Evolutionary conservation across 2,888 invertebrate species (phyloP), one percentile per base, ranked within the genome.

Genomic region (Trissolcus brochymenae): DNA sequence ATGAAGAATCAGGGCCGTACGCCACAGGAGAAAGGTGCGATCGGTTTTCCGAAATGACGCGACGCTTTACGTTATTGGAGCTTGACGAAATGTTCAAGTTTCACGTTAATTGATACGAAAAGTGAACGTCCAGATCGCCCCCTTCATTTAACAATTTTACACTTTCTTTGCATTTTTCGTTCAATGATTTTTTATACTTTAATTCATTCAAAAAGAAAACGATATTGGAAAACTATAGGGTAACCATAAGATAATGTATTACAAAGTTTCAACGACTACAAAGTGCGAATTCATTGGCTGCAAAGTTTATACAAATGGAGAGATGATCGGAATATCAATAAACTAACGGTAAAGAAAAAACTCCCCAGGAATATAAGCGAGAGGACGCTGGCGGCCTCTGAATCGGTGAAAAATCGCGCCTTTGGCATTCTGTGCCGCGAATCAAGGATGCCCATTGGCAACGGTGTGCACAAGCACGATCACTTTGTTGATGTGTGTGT

Each of bases 331-430:
- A 81, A 81, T 81, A 78, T 72, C 78, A 82, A 82, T 62, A 75
- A 75, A 72, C 66, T 81, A 82, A 82, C 81, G 80, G 82, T 82
- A 81, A 75, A 80, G 61, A 64, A 73, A 79, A 62, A 25, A 51
- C 54, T 53, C 40, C 29, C 29, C 16, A n/a, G 51, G 51, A 19
- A 35, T 35, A 35, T 35, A 17, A 41, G 53, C 40, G 7, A 49
- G 50, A 35, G 51, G 43, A 54, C 54, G 70, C 53, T 56, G 40
- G 35, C 41, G 53, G 40, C 56, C 50, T 66, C 67, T 64, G 62
- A 61, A 67, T 74, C 17, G 59, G 41, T 64, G 54, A 66, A 78
- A 78, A 76, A 71, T 53, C 62, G 66, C 57, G 60, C 46, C 78
- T 78, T 70, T 72, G 78, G 78, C 80, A 78, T 73, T 79, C 62